Evolutionary conservation across 2,797 vertebrate genomes (phyloP), one percentile per base, ranked within the genome.

Genomic region (Dryobates pubescens): DNA sequence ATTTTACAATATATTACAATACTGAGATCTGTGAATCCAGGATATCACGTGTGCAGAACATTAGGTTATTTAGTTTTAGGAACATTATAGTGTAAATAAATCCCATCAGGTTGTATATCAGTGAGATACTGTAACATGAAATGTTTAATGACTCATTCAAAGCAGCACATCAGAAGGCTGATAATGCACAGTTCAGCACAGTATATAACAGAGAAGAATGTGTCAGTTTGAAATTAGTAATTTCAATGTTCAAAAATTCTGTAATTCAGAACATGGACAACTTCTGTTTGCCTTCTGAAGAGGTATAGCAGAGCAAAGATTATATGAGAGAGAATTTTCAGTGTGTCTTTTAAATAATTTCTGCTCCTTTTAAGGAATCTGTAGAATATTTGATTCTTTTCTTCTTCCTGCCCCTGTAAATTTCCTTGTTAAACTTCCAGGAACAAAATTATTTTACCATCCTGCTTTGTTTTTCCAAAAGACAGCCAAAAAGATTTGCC

Each of bases 101-200:
- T 62, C 29, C 13, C 51, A 53, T 30, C 43, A 90, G 47, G 30
- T 45, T 82, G 36, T 79, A 2, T 54, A 74, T 86, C 36, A 64
- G 57, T 65, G 74, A 71, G 78, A n/a, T 82, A 59, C 9, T 65
- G n/a, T 56, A 77, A 59, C 22, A 4, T 56, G 76, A 88, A 76
- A 61, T 86, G 41, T 71, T 68, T 51, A 34, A 54, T 96, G 18
- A 86, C 56, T 89, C 61, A 68, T 73, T 94, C 61, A 58, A 67
- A 92, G 64, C 3, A 88, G 38, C 30, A 29, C 38, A 73, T 84
- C 54, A 41, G 58, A 34, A 90, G 32, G 65, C 83, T 72, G 56
- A 68, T 93, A 91, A 94, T 92, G 88, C 90, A 88, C 22, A 59
- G 5, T 71, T 90, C 92, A 94, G 91, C 75, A 88, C 8, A 22